phyloP scores from a whole-genome alignment of 1,140 invertebrate genomes.

The Plutomurus gul region DNA sequence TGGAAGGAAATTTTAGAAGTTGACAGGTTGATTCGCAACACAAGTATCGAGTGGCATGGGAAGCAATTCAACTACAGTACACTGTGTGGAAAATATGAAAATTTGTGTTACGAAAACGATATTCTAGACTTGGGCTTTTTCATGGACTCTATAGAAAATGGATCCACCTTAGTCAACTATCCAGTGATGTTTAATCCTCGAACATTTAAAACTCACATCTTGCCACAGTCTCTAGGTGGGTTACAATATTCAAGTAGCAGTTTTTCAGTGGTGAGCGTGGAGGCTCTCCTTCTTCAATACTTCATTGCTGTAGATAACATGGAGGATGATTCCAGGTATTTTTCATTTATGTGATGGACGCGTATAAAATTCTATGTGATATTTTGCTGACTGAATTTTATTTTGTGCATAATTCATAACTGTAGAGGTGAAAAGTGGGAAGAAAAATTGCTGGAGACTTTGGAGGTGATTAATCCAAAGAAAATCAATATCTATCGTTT shows the following conservation, averaged over 20 bases:
- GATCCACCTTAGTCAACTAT: conserved; percentile 76
- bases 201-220: conserved; percentile 78
- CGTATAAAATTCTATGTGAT: too few relatives aligned
- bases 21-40: conserved; percentile 75
- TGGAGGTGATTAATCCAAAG: conserved; percentile 81
- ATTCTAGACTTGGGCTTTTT: conserved; percentile 78
- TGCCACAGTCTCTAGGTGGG: conserved; percentile 83
- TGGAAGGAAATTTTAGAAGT: conserved; percentile 77
- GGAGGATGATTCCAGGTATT: neutral
- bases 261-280: conserved; percentile 69
- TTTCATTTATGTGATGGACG: too few relatives aligned
- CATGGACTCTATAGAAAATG: conserved; percentile 75
- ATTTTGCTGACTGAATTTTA: neutral
- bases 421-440: conserved; percentile 75
- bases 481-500: conserved; percentile 80
- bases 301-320: conserved; percentile 67
- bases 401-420: neutral
- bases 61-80: conserved; percentile 72
- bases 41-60: conserved; percentile 69
- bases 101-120: conserved; percentile 80
- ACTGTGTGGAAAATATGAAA: conserved; percentile 79
- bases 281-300: conserved; percentile 81
- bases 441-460: conserved; percentile 73
- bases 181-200: conserved; percentile 83
- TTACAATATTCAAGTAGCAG: conserved; percentile 72